Conservation (phyloP, 2,113 vertebrate genomes). For the Cercocebus atys region DNA sequence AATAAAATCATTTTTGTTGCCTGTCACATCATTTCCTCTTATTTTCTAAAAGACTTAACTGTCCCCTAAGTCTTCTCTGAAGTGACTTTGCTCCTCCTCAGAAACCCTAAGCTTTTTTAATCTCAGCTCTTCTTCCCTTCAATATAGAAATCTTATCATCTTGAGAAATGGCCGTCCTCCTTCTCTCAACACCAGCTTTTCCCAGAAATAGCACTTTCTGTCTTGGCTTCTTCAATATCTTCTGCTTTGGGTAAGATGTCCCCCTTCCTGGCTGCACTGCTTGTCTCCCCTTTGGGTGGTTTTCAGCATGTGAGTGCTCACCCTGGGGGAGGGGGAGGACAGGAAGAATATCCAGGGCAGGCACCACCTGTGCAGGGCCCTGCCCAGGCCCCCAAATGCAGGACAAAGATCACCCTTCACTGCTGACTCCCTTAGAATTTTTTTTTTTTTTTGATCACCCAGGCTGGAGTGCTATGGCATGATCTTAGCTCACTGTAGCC, state of each 20-base stretch:
- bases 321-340: accelerated
- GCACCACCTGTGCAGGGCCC: not conserved
- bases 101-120: not conserved
- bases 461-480: no score
- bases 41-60: conserved; percentile 16
- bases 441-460: no score
- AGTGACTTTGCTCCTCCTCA: not conserved
- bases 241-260: not conserved
- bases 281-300: not conserved
- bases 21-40: conserved; percentile 41
- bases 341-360: accelerated
- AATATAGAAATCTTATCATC: conserved; percentile 15
- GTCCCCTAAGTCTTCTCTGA: conserved; percentile 7
- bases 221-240: conserved; percentile 1
- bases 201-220: conserved; percentile 59
- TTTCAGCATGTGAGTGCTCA: not conserved
- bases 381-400: not conserved
- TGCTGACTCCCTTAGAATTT: not conserved
- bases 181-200: conserved; percentile 24
- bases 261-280: not conserved
- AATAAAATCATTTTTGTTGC: conserved; percentile 32
- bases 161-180: not conserved
- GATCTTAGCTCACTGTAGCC: no score
- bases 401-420: not conserved
- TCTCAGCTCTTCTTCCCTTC: not conserved